These are phyloP conservation scores for Toxonevra muliebris DNA, from an alignment of 2,888 invertebrate species.

Conservation along the genomic window DNA sequence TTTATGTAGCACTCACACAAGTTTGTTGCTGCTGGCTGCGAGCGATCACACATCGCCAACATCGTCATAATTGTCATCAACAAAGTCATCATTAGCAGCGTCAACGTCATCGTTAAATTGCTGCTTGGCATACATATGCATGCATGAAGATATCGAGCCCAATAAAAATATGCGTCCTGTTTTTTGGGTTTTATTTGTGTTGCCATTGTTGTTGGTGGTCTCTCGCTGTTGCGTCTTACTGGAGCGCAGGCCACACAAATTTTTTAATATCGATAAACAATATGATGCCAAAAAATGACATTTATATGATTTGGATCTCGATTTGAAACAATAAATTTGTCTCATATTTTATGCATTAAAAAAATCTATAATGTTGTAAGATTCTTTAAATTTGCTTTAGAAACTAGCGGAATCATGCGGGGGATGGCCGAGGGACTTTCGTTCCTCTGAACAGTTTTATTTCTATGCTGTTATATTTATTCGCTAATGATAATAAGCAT, in stretches of 20 bases:
- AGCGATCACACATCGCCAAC: conserved; percentile 13
- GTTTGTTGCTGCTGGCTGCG: conserved; percentile 25
- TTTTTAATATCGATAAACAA: too few species aligned
- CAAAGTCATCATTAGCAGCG: not conserved
- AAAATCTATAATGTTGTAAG: too few species aligned
- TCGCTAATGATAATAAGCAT: too few species aligned
- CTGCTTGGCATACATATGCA: not conserved
- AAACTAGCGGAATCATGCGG: too few species aligned
- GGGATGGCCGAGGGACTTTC: too few species aligned
- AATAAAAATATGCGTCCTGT: not conserved
- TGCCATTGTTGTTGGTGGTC: not conserved
- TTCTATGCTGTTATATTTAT: too few species aligned
- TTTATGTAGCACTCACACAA: conserved; percentile 33
- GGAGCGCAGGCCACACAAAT: conserved; percentile 21
- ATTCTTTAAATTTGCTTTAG: too few species aligned
- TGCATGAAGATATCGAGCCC: not conserved
- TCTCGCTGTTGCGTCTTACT: conserved; percentile 9
- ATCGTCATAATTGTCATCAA: not conserved
- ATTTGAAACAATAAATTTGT: too few species aligned
- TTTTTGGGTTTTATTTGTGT: not conserved
- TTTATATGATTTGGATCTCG: too few species aligned
- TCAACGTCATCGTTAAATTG: not conserved
- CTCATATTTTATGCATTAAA: too few species aligned
- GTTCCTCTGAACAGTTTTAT: too few species aligned
- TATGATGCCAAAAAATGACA: too few species aligned